Conservation (phyloP, 2,888 invertebrate genomes). For the Lumbricus terrestris region DNA sequence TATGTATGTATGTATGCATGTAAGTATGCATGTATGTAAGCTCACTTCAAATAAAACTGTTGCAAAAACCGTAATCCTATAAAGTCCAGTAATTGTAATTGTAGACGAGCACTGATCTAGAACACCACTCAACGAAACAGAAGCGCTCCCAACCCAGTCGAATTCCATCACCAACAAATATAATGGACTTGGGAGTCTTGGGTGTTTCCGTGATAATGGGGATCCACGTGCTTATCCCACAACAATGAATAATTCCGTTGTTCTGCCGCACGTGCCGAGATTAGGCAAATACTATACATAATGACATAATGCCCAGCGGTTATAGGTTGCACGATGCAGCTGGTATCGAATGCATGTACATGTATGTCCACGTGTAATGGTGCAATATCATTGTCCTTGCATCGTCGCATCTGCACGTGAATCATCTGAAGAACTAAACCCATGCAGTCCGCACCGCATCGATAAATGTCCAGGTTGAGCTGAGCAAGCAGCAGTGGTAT, state of each 20-base stretch:
- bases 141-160: no score
- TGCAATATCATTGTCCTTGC: not conserved
- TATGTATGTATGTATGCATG: no score
- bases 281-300: not conserved
- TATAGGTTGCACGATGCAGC: not conserved
- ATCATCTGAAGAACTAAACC: not conserved
- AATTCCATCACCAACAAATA: no score
- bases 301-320: no score
- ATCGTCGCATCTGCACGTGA: not conserved
- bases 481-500: no score
- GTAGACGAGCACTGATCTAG: no score
- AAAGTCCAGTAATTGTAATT: not conserved
- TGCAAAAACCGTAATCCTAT: not conserved
- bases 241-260: not conserved
- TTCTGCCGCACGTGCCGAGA: not conserved
- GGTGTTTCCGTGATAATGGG: no score
- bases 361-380: not conserved
- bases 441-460: not conserved
- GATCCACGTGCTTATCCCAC: not conserved
- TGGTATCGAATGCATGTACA: no score
- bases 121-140: no score
- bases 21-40: no score
- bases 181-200: no score
- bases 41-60: not conserved
- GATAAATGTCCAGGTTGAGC: not conserved